These are phyloP conservation scores for Drosophila mettleri DNA, from an alignment of 2,888 invertebrate genomes.

Conservation along the genomic window DNA sequence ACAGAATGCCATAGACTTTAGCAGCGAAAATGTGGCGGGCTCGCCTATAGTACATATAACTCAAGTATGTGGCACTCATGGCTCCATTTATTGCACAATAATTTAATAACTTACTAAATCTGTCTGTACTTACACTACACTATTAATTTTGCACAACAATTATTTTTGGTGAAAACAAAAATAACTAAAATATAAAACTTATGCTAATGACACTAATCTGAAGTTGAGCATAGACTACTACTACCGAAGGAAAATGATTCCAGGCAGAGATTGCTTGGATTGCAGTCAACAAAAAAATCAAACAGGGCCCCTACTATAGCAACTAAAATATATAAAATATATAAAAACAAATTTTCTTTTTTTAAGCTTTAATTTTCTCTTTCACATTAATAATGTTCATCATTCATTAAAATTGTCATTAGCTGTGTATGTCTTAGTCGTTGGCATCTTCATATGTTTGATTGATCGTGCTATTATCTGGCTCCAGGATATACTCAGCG, in stretches of 20 bases:
- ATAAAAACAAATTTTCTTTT: neutral
- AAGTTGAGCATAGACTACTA: neutral
- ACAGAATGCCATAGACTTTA: slow-evolving; percentile 35
- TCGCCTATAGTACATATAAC: slow-evolving; percentile 21
- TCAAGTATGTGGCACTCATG: slow-evolving; percentile 33
- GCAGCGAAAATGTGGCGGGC: slow-evolving; percentile 42
- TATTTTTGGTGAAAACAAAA: slow-evolving; percentile 8
- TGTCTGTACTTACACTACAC: slow-evolving; percentile 3
- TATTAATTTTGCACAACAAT: slow-evolving; percentile 8
- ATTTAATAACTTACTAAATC: neutral
- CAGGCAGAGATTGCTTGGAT: neutral
- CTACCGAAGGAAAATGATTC: slow-evolving; percentile 5
- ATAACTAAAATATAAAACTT: neutral
- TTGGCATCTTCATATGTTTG: neutral
- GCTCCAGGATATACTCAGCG: too few species aligned
- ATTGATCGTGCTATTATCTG: neutral
- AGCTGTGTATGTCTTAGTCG: neutral
- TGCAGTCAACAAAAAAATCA: neutral
- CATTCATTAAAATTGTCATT: neutral
- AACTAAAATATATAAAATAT: too few species aligned
- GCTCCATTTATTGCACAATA: slow-evolving; percentile 13
- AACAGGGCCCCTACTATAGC: too few species aligned
- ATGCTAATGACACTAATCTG: slow-evolving; percentile 17
- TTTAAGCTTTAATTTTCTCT: neutral
- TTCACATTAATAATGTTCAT: neutral